These are phyloP conservation scores for Anabacerthia variegaticeps DNA, from an alignment of 2,797 vertebrate species.

Conservation along the genomic window DNA sequence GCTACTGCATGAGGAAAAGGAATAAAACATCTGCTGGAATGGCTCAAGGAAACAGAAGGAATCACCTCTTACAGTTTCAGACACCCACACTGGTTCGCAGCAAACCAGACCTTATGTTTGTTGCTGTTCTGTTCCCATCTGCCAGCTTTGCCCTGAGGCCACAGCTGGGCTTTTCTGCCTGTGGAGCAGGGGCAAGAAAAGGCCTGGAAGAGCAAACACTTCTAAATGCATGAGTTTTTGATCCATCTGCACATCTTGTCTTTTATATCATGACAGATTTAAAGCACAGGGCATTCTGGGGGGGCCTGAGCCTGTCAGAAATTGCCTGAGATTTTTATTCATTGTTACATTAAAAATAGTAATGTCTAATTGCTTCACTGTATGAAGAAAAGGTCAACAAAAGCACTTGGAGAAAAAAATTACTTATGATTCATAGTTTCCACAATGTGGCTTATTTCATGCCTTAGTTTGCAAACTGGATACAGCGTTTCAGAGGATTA, in stretches of 20 bases:
- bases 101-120: not conserved
- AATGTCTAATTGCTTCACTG: not conserved
- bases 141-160: not conserved
- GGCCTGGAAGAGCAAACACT: not conserved
- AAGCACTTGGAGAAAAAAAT: not conserved
- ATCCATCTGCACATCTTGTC: not conserved
- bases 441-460: not conserved
- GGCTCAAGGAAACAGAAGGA: not conserved
- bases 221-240: not conserved
- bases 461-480: not conserved
- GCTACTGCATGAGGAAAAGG: rapidly evolving
- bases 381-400: not conserved
- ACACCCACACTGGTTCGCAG: not conserved
- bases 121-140: not conserved
- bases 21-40: not conserved
- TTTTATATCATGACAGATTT: not conserved
- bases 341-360: not conserved
- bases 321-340: not conserved
- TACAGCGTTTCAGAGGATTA: not conserved
- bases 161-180: not conserved
- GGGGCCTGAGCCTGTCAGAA: not conserved
- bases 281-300: not conserved
- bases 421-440: not conserved
- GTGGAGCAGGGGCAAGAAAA: not conserved
- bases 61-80: not conserved